These are phyloP conservation scores for Prolemur simus DNA, from an alignment of 2,113 vertebrate species.

Conservation along the genomic window DNA sequence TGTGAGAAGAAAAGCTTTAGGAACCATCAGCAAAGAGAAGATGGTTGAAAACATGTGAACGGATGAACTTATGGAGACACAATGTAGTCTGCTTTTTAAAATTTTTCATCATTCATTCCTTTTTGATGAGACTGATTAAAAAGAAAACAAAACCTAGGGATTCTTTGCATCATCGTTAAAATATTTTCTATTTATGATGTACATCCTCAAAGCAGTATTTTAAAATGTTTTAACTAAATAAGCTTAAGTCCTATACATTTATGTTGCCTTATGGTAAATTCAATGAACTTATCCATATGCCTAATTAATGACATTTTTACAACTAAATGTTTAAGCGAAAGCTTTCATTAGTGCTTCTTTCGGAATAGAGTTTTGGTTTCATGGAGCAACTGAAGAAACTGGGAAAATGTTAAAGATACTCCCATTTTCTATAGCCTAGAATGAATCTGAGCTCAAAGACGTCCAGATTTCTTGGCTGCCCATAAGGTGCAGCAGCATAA, in stretches of 20 bases:
- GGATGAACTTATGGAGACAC: background rate
- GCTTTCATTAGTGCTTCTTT: background rate
- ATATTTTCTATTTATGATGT: constrained; percentile 39
- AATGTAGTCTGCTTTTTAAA: background rate
- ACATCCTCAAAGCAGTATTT: background rate
- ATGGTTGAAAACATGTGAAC: background rate
- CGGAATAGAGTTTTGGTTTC: background rate
- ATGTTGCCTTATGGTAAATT: background rate
- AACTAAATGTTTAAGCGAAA: background rate
- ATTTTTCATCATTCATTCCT: background rate
- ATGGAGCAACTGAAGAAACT: background rate
- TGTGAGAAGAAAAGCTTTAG: background rate
- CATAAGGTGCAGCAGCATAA: constrained; percentile 47
- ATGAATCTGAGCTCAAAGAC: constrained; percentile 69
- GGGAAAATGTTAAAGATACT: constrained; percentile 63
- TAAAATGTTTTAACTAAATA: background rate
- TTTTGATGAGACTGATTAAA: background rate
- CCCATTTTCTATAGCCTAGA: constrained; percentile 57
- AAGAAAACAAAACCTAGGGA: background rate
- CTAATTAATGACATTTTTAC: constrained; percentile 35
- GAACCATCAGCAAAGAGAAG: background rate
- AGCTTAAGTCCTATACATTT: constrained; percentile 3
- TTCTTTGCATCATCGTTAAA: background rate
- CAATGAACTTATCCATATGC: background rate
- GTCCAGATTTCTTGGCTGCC: constrained; percentile 75